Percentiles rank a stretch among this genome's conserved stretches.
Conservation (phyloP, 1,140 invertebrate species). For the Drosophila novamexicana region DNA sequence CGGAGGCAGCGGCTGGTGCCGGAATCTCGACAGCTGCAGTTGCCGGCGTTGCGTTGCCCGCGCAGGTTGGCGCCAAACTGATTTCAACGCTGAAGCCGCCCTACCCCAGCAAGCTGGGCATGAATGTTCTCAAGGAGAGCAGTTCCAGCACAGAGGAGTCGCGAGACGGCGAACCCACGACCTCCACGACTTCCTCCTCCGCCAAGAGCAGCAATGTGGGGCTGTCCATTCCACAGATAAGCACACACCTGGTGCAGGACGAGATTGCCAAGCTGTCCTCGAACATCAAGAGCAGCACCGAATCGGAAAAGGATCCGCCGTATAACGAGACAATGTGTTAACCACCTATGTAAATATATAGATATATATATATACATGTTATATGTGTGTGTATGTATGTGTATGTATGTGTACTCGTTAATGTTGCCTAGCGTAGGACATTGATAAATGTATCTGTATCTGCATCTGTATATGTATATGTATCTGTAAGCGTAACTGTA, state of each 20-base stretch:
- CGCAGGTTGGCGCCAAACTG: slow-evolving; percentile 73
- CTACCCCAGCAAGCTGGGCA: slow-evolving; percentile 67
- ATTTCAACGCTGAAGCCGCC: slow-evolving; percentile 80
- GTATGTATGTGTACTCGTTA: slow-evolving; percentile 12
- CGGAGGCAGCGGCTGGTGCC: slow-evolving; percentile 10
- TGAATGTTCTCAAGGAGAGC: slow-evolving; percentile 84
- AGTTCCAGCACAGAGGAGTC: slow-evolving; percentile 83
- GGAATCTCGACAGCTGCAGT: slow-evolving; percentile 3
- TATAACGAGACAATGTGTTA: slow-evolving; percentile 84
- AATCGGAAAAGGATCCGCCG: slow-evolving; percentile 84
- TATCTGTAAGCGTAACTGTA: slow-evolving; percentile 4
- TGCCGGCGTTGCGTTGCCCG: slow-evolving; percentile 31
- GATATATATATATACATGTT: not conserved
- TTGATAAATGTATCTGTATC: slow-evolving; percentile 14
- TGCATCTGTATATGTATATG: slow-evolving; percentile 26
- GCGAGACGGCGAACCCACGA: slow-evolving; percentile 53
- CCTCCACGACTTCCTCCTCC: slow-evolving; percentile 41
- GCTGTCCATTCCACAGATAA: slow-evolving; percentile 78
- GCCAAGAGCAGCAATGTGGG: slow-evolving; percentile 52
- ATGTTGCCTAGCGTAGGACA: too few species aligned
- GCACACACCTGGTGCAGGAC: slow-evolving; percentile 82
- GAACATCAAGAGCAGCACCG: slow-evolving; percentile 84
- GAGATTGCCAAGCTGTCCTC: slow-evolving; percentile 84
- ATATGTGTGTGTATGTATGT: not conserved
- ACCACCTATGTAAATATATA: slow-evolving; percentile 2